Conservation (phyloP, 2,888 invertebrate genomes). For the Molanna angustata region DNA sequence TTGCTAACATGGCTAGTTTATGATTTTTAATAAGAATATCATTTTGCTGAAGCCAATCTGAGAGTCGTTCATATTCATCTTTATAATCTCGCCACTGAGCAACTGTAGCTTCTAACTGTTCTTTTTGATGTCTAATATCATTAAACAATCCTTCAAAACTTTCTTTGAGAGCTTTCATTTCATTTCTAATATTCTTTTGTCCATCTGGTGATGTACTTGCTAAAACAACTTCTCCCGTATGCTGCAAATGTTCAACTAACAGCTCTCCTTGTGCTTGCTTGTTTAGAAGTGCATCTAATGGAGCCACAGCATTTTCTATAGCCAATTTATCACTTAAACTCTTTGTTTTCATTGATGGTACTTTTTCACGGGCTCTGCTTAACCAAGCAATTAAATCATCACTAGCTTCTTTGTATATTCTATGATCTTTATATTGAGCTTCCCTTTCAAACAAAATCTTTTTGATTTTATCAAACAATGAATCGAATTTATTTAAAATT, state of each 20-base stretch:
- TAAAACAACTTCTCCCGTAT: slow-evolving; percentile 82
- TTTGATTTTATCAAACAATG: slow-evolving; percentile 72
- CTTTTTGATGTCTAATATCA: slow-evolving; percentile 82
- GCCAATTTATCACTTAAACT: slow-evolving; percentile 83
- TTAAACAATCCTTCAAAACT: slow-evolving; percentile 82
- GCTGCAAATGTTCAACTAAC: slow-evolving; percentile 80
- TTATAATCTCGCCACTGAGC: slow-evolving; percentile 87
- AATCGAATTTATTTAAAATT: slow-evolving; percentile 80
- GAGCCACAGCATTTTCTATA: slow-evolving; percentile 83
- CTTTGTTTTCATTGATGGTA: slow-evolving; percentile 82
- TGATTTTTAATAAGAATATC: slow-evolving; percentile 89
- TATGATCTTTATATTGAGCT: slow-evolving; percentile 84
- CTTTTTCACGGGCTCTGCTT: slow-evolving; percentile 81
- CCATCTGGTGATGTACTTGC: slow-evolving; percentile 81
- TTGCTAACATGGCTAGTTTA: slow-evolving; percentile 77
- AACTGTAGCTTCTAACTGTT: slow-evolving; percentile 76
- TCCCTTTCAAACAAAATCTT: slow-evolving; percentile 75
- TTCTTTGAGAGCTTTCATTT: slow-evolving; percentile 80
- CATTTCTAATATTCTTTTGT: slow-evolving; percentile 76
- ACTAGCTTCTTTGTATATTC: slow-evolving; percentile 86
- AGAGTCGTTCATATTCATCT: slow-evolving; percentile 86
- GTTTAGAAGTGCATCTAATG: slow-evolving; percentile 80
- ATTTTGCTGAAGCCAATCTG: slow-evolving; percentile 91
- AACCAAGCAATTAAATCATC: slow-evolving; percentile 90
- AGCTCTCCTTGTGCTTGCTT: slow-evolving; percentile 90